Percentiles rank a stretch among this genome's conserved stretches.
Evolutionary conservation across 2,888 invertebrate genomes (phyloP).

Genomic region (Tenodera sinensis): DNA sequence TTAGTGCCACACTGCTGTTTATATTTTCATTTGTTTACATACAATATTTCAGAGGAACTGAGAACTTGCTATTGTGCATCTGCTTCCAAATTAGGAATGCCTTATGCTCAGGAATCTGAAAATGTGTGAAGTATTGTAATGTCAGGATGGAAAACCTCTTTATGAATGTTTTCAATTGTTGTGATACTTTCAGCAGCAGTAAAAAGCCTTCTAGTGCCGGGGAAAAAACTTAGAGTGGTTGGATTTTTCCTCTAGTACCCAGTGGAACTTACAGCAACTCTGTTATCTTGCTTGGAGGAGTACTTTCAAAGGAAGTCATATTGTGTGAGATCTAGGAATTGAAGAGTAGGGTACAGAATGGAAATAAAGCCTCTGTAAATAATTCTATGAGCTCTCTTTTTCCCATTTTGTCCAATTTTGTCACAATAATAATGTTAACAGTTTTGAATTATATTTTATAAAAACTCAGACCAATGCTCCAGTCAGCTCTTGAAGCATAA

Average conservation of each 20-base stretch:
- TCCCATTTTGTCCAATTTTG: neutral
- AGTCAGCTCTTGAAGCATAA: neutral
- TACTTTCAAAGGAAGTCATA: neutral
- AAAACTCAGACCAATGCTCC: neutral
- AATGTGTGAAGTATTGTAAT: no score
- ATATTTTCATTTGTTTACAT: no score
- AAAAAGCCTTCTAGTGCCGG: no score
- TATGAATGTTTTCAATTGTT: no score
- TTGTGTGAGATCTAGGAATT: neutral
- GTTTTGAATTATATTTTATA: neutral
- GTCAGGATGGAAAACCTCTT: no score
- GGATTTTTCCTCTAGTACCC: neutral
- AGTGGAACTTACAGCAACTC: neutral
- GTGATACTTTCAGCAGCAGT: no score
- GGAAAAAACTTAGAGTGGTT: neutral
- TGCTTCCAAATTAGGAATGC: no score
- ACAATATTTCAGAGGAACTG: no score
- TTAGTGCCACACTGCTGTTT: no score
- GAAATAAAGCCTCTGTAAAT: neutral
- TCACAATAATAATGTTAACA: neutral
- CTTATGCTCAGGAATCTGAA: no score
- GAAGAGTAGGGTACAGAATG: neutral
- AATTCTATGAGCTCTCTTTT: neutral
- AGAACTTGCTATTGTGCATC: no score
- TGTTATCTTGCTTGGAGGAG: neutral